These are phyloP conservation scores for Scaptomyza montana DNA, from an alignment of 1,140 invertebrate species.

Conservation along the genomic window DNA sequence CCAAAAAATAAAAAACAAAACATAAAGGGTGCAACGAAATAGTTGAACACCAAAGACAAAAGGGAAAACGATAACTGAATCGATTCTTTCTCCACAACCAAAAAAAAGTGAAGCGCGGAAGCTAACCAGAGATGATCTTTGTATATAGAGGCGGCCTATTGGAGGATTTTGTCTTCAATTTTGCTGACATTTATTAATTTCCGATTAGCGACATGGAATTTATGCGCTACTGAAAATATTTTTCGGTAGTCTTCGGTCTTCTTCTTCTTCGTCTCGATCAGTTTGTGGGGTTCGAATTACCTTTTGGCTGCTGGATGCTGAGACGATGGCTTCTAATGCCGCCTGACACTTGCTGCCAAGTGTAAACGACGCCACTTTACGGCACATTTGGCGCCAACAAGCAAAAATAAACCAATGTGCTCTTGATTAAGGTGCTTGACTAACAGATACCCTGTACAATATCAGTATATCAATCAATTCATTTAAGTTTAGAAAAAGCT, in stretches of 20 bases:
- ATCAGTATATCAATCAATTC: too few relatives aligned
- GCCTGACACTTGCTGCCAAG: constrained; percentile 71
- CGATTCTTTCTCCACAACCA: not conserved
- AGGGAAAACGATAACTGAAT: constrained; percentile 40
- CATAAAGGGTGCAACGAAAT: constrained; percentile 31
- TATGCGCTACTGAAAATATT: constrained; percentile 63
- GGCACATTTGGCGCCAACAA: constrained; percentile 37
- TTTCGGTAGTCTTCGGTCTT: constrained; percentile 21
- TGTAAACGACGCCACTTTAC: constrained; percentile 62
- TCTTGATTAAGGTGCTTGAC: too few relatives aligned
- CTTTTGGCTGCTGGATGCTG: not conserved
- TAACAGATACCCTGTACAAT: not conserved
- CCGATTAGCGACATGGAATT: constrained; percentile 76
- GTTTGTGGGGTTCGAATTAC: constrained; percentile 50
- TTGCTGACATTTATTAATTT: constrained; percentile 72
- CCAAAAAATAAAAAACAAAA: not conserved
- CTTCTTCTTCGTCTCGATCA: not conserved
- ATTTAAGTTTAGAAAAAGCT: too few relatives aligned
- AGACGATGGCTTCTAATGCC: constrained; percentile 59
- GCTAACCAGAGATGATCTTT: constrained; percentile 11
- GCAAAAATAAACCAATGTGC: not conserved
- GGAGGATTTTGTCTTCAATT: constrained; percentile 32
- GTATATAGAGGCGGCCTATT: too few relatives aligned
- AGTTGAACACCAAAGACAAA: constrained; percentile 45
- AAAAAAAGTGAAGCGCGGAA: constrained; percentile 37